These are phyloP conservation scores for Corbicula japonica DNA, from an alignment of 2,888 invertebrate species.

Conservation along the genomic window DNA sequence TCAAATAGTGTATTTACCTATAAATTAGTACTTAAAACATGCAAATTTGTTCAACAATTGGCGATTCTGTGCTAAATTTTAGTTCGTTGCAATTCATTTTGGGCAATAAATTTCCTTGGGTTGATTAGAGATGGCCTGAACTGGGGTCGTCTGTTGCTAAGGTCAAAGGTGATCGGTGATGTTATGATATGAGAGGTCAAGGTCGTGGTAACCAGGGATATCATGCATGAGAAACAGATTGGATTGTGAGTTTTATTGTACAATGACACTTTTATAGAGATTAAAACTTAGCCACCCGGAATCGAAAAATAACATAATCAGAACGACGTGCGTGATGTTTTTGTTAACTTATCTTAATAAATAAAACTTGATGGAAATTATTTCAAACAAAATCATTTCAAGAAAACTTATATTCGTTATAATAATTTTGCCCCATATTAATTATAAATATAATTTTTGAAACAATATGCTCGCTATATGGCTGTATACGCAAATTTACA, in stretches of 20 bases:
- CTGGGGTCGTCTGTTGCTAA: slow-evolving; percentile 46
- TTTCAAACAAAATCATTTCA: no score
- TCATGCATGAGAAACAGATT: slow-evolving; percentile 17
- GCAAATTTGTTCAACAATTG: slow-evolving; percentile 33
- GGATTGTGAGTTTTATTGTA: slow-evolving; percentile 17
- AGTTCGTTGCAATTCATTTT: slow-evolving; percentile 37
- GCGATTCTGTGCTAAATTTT: slow-evolving; percentile 26
- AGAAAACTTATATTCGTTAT: no score
- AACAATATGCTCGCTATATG: no score
- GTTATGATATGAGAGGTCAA: slow-evolving; percentile 40
- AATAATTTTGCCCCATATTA: no score
- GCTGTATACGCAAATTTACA: no score
- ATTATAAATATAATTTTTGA: no score
- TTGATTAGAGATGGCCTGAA: slow-evolving; percentile 60
- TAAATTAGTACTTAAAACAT: slow-evolving; percentile 27
- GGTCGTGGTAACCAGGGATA: slow-evolving; percentile 55
- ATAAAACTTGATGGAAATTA: no score
- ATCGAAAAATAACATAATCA: no score
- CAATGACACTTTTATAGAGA: slow-evolving; percentile 33
- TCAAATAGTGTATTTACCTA: slow-evolving; percentile 37
- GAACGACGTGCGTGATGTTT: no score
- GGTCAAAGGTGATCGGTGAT: slow-evolving; percentile 42
- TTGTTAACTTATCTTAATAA: no score
- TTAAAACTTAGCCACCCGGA: no score
- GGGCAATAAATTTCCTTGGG: slow-evolving; percentile 51